Percentiles rank a stretch among this genome's conserved stretches.
Evolutionary conservation across 2,113 vertebrate genomes (phyloP).

Genomic region (Polypterus senegalus): DNA sequence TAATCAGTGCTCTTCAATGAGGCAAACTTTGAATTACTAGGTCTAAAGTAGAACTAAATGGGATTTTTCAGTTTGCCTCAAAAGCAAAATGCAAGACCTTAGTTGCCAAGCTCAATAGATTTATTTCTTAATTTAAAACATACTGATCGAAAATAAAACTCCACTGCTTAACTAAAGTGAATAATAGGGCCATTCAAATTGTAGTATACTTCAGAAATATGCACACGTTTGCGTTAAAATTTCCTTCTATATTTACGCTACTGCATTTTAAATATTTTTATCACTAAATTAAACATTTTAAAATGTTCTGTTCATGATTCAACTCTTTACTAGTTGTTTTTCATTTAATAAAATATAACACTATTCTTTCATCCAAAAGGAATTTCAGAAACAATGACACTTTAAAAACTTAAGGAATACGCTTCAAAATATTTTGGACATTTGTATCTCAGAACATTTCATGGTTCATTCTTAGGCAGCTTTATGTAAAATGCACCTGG

Average conservation of each 20-base stretch:
- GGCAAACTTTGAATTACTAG: neutral
- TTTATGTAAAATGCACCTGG: neutral
- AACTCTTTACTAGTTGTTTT: neutral
- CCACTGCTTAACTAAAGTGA: neutral
- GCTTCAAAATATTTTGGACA: neutral
- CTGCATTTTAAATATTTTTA: neutral
- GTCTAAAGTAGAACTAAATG: neutral
- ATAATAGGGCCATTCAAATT: neutral
- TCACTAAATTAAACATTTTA: too few relatives aligned
- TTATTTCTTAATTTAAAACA: too few relatives aligned
- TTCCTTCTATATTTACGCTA: neutral
- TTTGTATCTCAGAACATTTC: neutral
- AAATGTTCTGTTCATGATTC: neutral
- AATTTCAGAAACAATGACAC: neutral
- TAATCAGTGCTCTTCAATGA: slow-evolving; percentile 4
- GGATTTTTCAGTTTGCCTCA: neutral
- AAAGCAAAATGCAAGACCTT: neutral
- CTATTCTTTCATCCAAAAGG: neutral
- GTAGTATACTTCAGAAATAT: neutral
- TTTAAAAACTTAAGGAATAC: neutral
- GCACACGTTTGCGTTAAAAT: neutral
- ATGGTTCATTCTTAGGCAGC: neutral
- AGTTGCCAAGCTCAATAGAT: too few relatives aligned
- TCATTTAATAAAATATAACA: neutral
- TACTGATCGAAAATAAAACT: neutral